Conservation (phyloP, 2,888 invertebrate species). For the Melipona beecheii region DNA sequence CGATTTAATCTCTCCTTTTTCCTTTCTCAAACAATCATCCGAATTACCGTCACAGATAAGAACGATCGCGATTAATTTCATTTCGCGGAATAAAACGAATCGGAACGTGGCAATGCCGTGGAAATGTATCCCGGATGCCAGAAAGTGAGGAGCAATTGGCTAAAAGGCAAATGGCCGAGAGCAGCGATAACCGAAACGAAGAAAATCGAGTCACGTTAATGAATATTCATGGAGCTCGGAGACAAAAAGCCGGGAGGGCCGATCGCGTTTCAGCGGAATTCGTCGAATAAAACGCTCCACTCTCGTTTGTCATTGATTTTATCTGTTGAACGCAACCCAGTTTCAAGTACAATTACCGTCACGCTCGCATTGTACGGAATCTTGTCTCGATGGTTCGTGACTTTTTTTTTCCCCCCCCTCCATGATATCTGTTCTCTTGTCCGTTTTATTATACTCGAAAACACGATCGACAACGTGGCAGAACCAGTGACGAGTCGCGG, state of each 20-base stretch:
- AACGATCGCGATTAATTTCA: no score
- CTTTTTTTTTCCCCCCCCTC: no score
- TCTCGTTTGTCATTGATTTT: conserved; percentile 43
- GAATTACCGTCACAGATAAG: no score
- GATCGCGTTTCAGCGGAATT: conserved; percentile 25
- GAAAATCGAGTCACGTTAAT: background rate
- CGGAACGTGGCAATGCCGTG: background rate
- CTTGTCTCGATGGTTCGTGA: background rate
- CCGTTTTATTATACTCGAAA: background rate
- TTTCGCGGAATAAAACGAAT: background rate
- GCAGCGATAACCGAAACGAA: background rate
- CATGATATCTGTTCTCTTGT: background rate
- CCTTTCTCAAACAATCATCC: no score
- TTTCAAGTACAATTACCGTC: conserved; percentile 37
- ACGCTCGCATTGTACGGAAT: background rate
- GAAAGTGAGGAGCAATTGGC: background rate
- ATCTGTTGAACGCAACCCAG: conserved; percentile 36
- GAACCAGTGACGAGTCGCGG: background rate
- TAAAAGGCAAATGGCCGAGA: background rate
- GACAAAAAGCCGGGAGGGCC: background rate
- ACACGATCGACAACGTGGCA: no score
- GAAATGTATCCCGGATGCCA: no score
- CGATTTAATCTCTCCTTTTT: no score
- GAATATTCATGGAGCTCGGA: conserved; percentile 24
- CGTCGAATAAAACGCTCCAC: background rate